Evolutionary conservation across 2,888 invertebrate genomes (phyloP).

Genomic region (Drosophila testacea): DNA sequence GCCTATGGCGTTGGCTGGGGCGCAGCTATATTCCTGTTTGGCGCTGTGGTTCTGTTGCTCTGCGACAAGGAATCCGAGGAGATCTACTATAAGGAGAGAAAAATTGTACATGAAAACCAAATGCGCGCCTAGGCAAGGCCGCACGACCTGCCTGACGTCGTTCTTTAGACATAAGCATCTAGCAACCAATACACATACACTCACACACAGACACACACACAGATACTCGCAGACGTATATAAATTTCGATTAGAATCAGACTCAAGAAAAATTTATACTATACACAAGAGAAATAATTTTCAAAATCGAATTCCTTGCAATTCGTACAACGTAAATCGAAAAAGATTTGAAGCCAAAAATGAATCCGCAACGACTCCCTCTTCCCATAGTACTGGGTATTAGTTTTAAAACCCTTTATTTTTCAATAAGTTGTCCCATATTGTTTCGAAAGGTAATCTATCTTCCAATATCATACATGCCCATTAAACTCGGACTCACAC

Average conservation of each 20-base stretch:
- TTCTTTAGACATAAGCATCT: constrained; percentile 85
- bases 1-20: constrained; percentile 99
- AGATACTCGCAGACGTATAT: constrained; percentile 61
- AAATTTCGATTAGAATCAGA: constrained; percentile 74
- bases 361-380: constrained; percentile 37
- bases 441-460: constrained; percentile 45
- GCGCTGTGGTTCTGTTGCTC: constrained; percentile 95
- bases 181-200: constrained; percentile 64
- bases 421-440: constrained; percentile 34
- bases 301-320: constrained; percentile 57
- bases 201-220: constrained; percentile 46
- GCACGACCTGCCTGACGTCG: constrained; percentile 86
- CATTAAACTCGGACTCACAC: constrained; percentile 8
- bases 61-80: constrained; percentile 99
- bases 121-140: constrained; percentile 86
- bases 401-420: constrained; percentile 36
- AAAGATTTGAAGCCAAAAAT: constrained; percentile 47
- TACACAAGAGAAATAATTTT: constrained; percentile 50
- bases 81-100: constrained; percentile 98
- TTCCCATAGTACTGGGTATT: constrained; percentile 37
- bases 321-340: constrained; percentile 50
- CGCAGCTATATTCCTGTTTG: constrained; percentile 97
- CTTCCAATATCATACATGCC: constrained; percentile 33
- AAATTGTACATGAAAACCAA: constrained; percentile 88
- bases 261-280: constrained; percentile 43